phyloP scores from a whole-genome alignment of 2,888 invertebrate genomes.

The Slavum lentiscoides region DNA sequence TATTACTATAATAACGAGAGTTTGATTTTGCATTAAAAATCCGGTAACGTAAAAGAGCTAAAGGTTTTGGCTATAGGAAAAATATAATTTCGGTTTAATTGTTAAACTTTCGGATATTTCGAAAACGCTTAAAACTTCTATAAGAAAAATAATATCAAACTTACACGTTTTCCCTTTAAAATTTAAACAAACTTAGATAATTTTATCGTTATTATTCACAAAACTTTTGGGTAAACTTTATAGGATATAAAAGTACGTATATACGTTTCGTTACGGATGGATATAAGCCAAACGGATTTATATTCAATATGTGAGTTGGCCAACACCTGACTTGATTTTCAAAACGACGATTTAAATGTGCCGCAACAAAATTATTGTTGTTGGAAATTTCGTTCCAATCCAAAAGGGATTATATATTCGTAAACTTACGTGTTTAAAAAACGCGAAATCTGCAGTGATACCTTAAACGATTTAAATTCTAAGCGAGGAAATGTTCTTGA shows the following conservation, averaged over 20 bases:
- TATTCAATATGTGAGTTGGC: constrained; percentile 6
- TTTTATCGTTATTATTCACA: constrained; percentile 25
- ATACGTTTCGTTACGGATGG: neutral
- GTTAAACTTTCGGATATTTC: constrained; percentile 6
- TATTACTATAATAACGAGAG: neutral
- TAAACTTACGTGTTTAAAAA: too few relatives aligned
- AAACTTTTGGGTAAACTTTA: constrained; percentile 25
- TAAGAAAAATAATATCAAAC: constrained; percentile 33
- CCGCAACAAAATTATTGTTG: neutral
- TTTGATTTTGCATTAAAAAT: neutral
- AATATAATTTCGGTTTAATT: neutral
- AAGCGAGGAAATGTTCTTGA: too few relatives aligned
- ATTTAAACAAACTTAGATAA: constrained; percentile 5
- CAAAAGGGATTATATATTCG: too few relatives aligned
- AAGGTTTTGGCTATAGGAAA: too few relatives aligned
- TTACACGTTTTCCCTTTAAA: neutral
- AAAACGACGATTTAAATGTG: neutral
- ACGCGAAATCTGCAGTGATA: too few relatives aligned
- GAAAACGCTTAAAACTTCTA: constrained; percentile 25
- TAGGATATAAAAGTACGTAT: neutral
- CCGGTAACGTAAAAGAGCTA: too few relatives aligned
- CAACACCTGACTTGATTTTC: constrained; percentile 18
- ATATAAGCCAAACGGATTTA: neutral
- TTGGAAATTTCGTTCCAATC: too few relatives aligned
- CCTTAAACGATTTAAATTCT: too few relatives aligned